Conservation (phyloP, 2,797 vertebrate genomes). For the Peromyscus nudipes region DNA sequence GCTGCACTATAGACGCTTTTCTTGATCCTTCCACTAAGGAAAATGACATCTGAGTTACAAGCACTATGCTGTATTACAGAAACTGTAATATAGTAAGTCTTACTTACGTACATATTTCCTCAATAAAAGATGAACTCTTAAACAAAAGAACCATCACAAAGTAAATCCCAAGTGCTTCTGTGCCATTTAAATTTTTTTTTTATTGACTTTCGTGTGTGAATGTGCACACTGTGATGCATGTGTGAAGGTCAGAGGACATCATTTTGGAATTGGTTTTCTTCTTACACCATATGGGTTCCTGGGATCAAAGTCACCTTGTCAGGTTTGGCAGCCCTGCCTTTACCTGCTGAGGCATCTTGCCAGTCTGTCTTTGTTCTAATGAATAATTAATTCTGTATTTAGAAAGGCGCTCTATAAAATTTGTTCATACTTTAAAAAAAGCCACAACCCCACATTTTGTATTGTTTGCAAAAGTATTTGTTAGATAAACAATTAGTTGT, state of each 20-base stretch:
- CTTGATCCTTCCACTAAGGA: conserved; percentile 39
- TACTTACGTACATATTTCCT: neutral
- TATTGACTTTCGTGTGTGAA: neutral
- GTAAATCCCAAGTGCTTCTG: neutral
- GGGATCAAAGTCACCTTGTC: neutral
- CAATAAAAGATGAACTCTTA: neutral
- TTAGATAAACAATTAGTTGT: neutral
- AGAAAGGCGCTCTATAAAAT: neutral
- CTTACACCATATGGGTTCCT: neutral
- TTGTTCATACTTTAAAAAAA: neutral
- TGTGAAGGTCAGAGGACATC: neutral
- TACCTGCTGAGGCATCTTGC: neutral
- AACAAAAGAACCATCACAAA: neutral
- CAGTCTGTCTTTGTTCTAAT: neutral
- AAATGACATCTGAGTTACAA: conserved; percentile 49
- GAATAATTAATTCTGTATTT: conserved; percentile 13
- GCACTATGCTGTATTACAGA: conserved; percentile 26
- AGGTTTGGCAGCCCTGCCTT: neutral
- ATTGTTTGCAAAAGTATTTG: neutral
- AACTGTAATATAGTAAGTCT: neutral
- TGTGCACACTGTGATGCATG: neutral
- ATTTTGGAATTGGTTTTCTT: neutral
- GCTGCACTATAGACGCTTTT: conserved; percentile 7
- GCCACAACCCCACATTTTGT: neutral
- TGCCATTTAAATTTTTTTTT: neutral